Percentiles rank a stretch among this genome's conserved stretches.
phyloP scores from a whole-genome alignment of 1,140 invertebrate species.

The Goniozus legneri region DNA sequence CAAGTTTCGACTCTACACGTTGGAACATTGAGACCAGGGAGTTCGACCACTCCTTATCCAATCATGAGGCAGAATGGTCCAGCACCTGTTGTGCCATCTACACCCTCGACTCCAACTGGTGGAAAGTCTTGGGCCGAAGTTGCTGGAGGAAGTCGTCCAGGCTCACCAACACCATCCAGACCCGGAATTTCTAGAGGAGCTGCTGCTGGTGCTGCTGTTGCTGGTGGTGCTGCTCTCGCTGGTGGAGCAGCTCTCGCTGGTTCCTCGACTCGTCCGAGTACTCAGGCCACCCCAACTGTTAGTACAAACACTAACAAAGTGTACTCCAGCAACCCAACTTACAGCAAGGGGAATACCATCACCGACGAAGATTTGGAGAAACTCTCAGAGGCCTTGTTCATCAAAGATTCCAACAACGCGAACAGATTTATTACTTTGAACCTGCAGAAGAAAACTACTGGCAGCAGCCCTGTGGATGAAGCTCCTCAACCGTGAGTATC shows the following conservation, averaged over 20 bases:
- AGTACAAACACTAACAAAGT: slow-evolving; percentile 11
- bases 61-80: neutral
- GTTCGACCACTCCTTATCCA: neutral
- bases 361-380: slow-evolving; percentile 63
- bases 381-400: slow-evolving; percentile 68
- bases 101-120: slow-evolving; percentile 20
- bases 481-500: slow-evolving; percentile 71
- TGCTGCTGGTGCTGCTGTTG: slow-evolving; percentile 10
- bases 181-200: slow-evolving; percentile 16
- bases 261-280: neutral
- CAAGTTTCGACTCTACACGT: slow-evolving; percentile 13
- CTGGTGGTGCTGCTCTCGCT: slow-evolving; percentile 4
- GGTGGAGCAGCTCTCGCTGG: neutral
- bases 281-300: neutral
- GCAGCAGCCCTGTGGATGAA: slow-evolving; percentile 64
- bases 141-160: slow-evolving; percentile 22
- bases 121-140: slow-evolving; percentile 37
- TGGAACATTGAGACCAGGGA: slow-evolving; percentile 8
- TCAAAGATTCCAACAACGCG: slow-evolving; percentile 69
- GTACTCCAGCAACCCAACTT: slow-evolving; percentile 42
- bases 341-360: slow-evolving; percentile 45
- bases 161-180: slow-evolving; percentile 28
- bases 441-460: slow-evolving; percentile 68
- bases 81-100: no score
- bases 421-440: slow-evolving; percentile 65